phyloP scores from a whole-genome alignment of 1,140 invertebrate species.

The Drosophila persimilis region DNA sequence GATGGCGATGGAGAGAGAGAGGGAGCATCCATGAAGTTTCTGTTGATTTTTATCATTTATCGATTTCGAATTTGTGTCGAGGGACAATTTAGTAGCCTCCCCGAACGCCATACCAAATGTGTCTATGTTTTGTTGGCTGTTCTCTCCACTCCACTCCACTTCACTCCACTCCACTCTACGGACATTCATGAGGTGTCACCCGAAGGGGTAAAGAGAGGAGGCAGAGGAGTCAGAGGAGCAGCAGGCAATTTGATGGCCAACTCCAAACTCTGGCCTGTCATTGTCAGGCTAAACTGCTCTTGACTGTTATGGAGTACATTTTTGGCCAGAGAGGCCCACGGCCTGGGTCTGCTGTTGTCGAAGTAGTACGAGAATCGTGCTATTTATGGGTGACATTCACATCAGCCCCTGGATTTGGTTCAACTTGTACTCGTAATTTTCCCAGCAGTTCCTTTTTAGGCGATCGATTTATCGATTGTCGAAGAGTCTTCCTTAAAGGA shows the following conservation, averaged over 20 bases:
- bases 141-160: conserved; percentile 12
- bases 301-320: conserved; percentile 64
- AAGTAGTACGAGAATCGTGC: conserved; percentile 26
- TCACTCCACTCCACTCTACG: conserved; percentile 10
- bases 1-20: not conserved
- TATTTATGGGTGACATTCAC: conserved; percentile 56
- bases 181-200: conserved; percentile 77
- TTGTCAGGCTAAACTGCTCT: conserved; percentile 71
- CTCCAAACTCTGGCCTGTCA: conserved; percentile 65
- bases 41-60: conserved; percentile 83
- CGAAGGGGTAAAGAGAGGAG: conserved; percentile 29
- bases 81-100: conserved; percentile 76
- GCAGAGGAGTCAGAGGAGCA: conserved; percentile 11
- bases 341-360: conserved; percentile 13
- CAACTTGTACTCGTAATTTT: conserved; percentile 41
- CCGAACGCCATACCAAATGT: conserved; percentile 4
- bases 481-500: conserved; percentile 27
- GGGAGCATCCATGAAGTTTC: conserved; percentile 72
- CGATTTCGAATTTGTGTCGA: conserved; percentile 82
- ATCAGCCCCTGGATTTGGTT: conserved; percentile 17
- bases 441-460: conserved; percentile 21
- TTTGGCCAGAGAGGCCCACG: conserved; percentile 41
- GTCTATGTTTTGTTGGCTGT: conserved; percentile 36
- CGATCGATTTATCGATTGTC: conserved; percentile 35
- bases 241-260: conserved; percentile 60